A percentile compares a stretch with the other conserved stretches of the same genome.
phyloP scores from a whole-genome alignment of 1,140 invertebrate species.

The Brachionus sp. region DNA sequence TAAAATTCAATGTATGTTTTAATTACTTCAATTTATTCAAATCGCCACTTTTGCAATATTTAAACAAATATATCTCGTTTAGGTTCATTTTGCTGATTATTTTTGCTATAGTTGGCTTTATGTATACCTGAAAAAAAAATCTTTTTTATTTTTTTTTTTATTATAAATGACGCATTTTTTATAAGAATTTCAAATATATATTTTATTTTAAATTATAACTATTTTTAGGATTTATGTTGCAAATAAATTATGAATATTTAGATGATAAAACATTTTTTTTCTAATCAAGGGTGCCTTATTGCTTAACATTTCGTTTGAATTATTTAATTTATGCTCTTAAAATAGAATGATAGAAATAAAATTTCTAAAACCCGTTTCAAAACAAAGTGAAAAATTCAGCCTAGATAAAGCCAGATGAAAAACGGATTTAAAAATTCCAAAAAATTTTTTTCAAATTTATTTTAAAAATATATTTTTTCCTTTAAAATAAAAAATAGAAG shows the following conservation, averaged over 20 bases:
- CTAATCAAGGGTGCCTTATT: background rate
- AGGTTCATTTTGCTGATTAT: conserved; percentile 9
- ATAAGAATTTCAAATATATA: background rate
- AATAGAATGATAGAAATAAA: background rate
- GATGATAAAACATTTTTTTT: background rate
- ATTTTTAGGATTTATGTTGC: background rate
- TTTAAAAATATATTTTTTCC: too few relatives aligned
- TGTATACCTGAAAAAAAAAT: background rate
- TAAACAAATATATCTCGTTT: conserved; percentile 51
- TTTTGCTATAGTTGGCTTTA: background rate
- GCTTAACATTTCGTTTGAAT: background rate
- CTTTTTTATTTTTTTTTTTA: background rate
- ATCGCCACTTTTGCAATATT: conserved; percentile 58
- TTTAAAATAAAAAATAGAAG: too few relatives aligned
- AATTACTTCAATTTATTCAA: conserved; percentile 56
- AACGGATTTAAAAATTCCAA: too few relatives aligned
- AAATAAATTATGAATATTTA: conserved; percentile 6
- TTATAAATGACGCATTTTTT: conserved; percentile 9
- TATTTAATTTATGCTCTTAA: background rate
- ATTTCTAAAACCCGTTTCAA: too few relatives aligned
- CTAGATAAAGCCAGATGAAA: too few relatives aligned
- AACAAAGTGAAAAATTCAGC: too few relatives aligned
- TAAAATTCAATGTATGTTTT: background rate
- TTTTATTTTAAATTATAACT: background rate
- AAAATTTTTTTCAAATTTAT: too few relatives aligned